These are phyloP conservation scores for Delichon dasypus DNA, from an alignment of 2,797 vertebrate species.

Conservation along the genomic window DNA sequence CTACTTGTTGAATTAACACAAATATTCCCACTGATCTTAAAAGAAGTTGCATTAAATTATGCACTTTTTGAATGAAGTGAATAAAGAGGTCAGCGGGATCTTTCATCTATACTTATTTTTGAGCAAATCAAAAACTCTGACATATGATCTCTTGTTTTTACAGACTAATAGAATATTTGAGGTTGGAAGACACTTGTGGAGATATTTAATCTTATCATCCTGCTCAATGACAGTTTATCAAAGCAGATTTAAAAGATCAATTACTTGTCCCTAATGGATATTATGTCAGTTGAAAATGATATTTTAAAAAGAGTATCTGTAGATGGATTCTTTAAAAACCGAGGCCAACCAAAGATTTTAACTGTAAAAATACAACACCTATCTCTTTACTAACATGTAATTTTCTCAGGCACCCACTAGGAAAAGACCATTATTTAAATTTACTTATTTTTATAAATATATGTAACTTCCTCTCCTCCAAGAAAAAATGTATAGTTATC, in stretches of 20 bases:
- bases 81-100: background rate
- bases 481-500: background rate
- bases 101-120: background rate
- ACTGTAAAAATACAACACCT: background rate
- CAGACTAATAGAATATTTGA: background rate
- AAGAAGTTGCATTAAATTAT: background rate
- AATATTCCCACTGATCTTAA: background rate
- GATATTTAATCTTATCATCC: background rate
- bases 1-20: background rate
- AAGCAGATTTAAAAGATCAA: background rate
- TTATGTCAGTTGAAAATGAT: background rate
- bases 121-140: background rate
- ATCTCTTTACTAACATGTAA: background rate
- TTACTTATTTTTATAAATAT: background rate
- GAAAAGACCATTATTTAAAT: background rate
- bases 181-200: background rate
- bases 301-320: background rate
- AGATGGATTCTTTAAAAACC: background rate
- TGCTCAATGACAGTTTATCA: background rate
- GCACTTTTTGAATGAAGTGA: background rate
- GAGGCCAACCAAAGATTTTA: background rate
- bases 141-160: background rate
- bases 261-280: background rate
- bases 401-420: background rate
- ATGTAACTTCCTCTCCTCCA: background rate